Base-by-base conservation (phyloP, 2,888 invertebrate species). In the Ptychoptera albimana region DNA sequence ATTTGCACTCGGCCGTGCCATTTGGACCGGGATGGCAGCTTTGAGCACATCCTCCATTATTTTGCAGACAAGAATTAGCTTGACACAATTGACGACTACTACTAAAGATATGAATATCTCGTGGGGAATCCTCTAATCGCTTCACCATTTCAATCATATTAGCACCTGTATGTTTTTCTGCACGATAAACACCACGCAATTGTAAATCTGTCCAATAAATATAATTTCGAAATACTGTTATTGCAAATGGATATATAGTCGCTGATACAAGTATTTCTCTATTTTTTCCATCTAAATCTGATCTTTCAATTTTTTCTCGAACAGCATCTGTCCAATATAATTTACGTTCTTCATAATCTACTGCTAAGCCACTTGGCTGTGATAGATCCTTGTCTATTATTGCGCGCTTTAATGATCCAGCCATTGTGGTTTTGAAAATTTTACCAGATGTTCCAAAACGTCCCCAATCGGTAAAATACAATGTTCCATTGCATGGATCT, bases 301-400 rank as follows among this genome's bases (percentile, higher is more conserved):
- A 81, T 31, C 94, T 70, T 66, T 98, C 97, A 50, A 98, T 96
- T 61, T 92, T 92, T 59, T 96, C 92, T 15, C 88, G 70, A 0
- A 92, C 86, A 0, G 94, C 93, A 62, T 98, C 97, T 0, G 96
- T 94, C 97, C 97, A 98, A 59, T 96, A 98, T 0, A 89, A 63
- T 75, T 82, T 86, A 30, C 79, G 74, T 39, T 96, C 94, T 8
- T 92, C 89, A 56, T 89, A 94, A 63, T 98, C 97, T 34, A 98
- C 85, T 0, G 94, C 86, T 41, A 98, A 66, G 2, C 97, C 97
- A 51, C 92, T 92, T 0, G 97, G 96, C 62, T 96, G 93, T 0
- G 91, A 88, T 11, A 97, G 66, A 53, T 93, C 88, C 54, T 82
- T 82, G 51, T 87, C 85, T 3, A 97, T 81, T 15, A 98, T 83